Evolutionary conservation across 2,888 invertebrate species (phyloP).

Genomic region (Choreutis nemorana): DNA sequence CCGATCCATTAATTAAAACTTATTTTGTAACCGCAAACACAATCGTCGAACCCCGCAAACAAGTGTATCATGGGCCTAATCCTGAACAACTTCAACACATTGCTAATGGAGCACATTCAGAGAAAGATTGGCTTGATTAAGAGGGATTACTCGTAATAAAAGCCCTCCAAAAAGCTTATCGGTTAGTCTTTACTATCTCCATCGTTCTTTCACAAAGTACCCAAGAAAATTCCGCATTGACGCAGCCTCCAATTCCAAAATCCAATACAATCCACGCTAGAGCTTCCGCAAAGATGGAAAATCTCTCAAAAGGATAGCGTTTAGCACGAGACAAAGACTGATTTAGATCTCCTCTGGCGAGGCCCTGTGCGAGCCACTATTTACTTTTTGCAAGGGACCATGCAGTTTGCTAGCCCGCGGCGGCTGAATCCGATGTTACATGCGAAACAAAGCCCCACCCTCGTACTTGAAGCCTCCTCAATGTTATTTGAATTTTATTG

Average conservation of each 20-base stretch:
- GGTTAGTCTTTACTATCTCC: background rate
- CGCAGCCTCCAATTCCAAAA: constrained; percentile 23
- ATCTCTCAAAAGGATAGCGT: constrained; percentile 61
- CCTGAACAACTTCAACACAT: constrained; percentile 30
- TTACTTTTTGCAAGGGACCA: constrained; percentile 48
- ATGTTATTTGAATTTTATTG: constrained; percentile 12
- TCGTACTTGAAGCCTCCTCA: constrained; percentile 17
- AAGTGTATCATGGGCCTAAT: constrained; percentile 21
- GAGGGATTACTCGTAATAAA: constrained; percentile 28
- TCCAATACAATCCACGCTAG: constrained; percentile 41
- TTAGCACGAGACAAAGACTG: constrained; percentile 59
- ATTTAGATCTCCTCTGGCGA: constrained; percentile 48
- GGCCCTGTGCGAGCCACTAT: constrained; percentile 50
- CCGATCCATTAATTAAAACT: constrained; percentile 67
- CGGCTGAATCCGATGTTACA: constrained; percentile 35
- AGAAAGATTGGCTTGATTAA: constrained; percentile 34
- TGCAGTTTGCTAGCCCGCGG: constrained; percentile 17
- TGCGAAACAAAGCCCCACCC: constrained; percentile 33
- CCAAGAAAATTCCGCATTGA: too few species aligned
- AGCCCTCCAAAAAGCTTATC: too few species aligned
- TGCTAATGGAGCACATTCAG: constrained; percentile 36
- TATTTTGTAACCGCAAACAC: constrained; percentile 51
- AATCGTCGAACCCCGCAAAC: constrained; percentile 36
- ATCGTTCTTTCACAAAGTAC: constrained; percentile 17
- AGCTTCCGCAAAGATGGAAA: constrained; percentile 48